Base-by-base conservation (phyloP, 2,888 invertebrate genomes). In the Poecilus cupreus region DNA sequence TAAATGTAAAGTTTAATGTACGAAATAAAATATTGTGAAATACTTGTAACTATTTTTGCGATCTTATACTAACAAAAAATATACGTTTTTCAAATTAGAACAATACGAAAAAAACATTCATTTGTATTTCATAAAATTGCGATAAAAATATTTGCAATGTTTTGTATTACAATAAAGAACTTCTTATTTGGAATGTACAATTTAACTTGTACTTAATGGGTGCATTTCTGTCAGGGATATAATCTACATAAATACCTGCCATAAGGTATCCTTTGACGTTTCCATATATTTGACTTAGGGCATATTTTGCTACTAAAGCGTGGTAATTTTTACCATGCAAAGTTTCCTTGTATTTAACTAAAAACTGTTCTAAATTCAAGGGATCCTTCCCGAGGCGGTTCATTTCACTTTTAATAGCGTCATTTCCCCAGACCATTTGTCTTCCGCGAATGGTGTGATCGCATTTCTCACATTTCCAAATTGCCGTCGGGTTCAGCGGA, bases 291-390 rank as follows among this genome's bases (percentile, higher is more conserved):
- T 95, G 94, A 68, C 92, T 90, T 39, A 95, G 88, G 2, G 93
- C 93, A 86, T 94, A 92, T 86, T 95, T 94, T 0, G 93, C 92
- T 86, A 94, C 92, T 16, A 94, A 87, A 0, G 94, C 90, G 84
- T 94, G 92, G 85, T 92, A 93, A 85, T 95, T 95, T 49, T 89
- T 92, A 0, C 93, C 91, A 87, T 94, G 94, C 78, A 95, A 87
- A 4, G 92, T 91, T 78, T 91, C 90, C 75, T 91, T 91, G 85
- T 94, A 92, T 83, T 92, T 93, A 11, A 90, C 88, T 70, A 95
- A 89, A 82, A 94, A 93, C 1, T 92, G 91, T 87, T 94, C 94
- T 72, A 93, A 90, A 0, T 89, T 90, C 39, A 88, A 88, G 0
- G 93, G 92, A 10, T 82, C 83, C 80, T 83, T 85, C 8, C 86